Evolutionary conservation across 2,888 invertebrate genomes (phyloP).

Genomic region (Drosophila atroscutellata): DNA sequence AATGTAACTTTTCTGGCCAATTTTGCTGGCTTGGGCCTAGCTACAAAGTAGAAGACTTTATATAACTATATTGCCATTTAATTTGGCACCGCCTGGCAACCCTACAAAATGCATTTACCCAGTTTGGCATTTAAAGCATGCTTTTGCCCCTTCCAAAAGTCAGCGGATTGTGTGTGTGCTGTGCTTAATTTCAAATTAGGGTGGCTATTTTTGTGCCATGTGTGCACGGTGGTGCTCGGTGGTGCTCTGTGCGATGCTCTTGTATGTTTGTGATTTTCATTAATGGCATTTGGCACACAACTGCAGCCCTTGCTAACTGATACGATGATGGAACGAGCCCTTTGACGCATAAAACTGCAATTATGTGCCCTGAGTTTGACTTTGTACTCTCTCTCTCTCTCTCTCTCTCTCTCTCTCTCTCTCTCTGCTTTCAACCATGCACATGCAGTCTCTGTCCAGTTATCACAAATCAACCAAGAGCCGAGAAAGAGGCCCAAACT

Average conservation of each 20-base stretch:
- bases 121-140: slow-evolving; percentile 19
- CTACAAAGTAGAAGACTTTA: slow-evolving; percentile 12
- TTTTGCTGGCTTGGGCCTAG: slow-evolving; percentile 10
- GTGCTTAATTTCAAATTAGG: slow-evolving; percentile 72
- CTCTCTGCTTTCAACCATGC: neutral
- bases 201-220: slow-evolving; percentile 68
- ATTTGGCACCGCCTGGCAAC: slow-evolving; percentile 34
- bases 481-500: slow-evolving; percentile 3
- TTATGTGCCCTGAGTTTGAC: slow-evolving; percentile 58
- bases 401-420: too few species aligned
- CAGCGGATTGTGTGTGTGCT: neutral
- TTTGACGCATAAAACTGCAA: slow-evolving; percentile 62
- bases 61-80: slow-evolving; percentile 47
- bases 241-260: slow-evolving; percentile 15
- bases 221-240: slow-evolving; percentile 34
- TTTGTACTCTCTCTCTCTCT: slow-evolving; percentile 39
- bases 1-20: slow-evolving; percentile 27
- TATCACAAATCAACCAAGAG: slow-evolving; percentile 58
- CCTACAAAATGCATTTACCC: slow-evolving; percentile 47
- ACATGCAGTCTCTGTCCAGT: slow-evolving; percentile 15
- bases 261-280: slow-evolving; percentile 72
- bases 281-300: slow-evolving; percentile 71
- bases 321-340: slow-evolving; percentile 28
- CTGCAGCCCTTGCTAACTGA: slow-evolving; percentile 42
- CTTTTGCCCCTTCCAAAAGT: slow-evolving; percentile 1